Evolutionary conservation across 2,888 invertebrate species (phyloP).

Genomic region (Bellardia pandia): DNA sequence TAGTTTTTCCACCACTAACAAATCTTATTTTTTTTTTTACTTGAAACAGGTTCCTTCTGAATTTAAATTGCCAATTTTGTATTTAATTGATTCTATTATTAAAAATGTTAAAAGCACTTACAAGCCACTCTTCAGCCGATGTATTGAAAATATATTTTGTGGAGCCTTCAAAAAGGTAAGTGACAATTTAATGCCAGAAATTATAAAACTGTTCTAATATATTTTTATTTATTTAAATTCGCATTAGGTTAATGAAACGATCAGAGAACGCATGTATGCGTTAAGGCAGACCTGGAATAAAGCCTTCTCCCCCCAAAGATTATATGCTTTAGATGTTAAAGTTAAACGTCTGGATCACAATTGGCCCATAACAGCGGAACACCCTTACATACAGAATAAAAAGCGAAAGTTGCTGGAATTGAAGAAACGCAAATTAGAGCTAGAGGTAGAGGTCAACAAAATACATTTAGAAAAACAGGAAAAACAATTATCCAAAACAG

Average conservation of each 20-base stretch:
- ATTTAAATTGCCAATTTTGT: constrained; percentile 97
- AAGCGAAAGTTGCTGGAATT: constrained; percentile 94
- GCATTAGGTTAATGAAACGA: constrained; percentile 95
- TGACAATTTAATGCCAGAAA: constrained; percentile 1
- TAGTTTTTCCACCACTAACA: constrained; percentile 38
- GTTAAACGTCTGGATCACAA: constrained; percentile 95
- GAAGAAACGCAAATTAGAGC: constrained; percentile 93
- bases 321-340: constrained; percentile 95
- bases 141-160: constrained; percentile 96
- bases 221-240: neutral
- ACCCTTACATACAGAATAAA: constrained; percentile 87
- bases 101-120: constrained; percentile 98
- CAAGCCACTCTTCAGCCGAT: constrained; percentile 94
- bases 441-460: constrained; percentile 93
- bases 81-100: constrained; percentile 99
- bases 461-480: constrained; percentile 90
- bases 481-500: constrained; percentile 84
- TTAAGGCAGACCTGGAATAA: constrained; percentile 98
- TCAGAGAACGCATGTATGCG: constrained; percentile 96
- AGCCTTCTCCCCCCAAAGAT: constrained; percentile 93
- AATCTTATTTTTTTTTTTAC: constrained; percentile 70
- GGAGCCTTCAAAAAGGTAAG: constrained; percentile 96
- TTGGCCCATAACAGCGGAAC: constrained; percentile 95
- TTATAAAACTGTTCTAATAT: too few species aligned
- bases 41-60: constrained; percentile 91